A percentile compares a stretch with the other conserved stretches of the same genome.
These are phyloP conservation scores for Siderastrea radians DNA, from an alignment of 92 coral and sea anemone species.

Conservation along the genomic window DNA sequence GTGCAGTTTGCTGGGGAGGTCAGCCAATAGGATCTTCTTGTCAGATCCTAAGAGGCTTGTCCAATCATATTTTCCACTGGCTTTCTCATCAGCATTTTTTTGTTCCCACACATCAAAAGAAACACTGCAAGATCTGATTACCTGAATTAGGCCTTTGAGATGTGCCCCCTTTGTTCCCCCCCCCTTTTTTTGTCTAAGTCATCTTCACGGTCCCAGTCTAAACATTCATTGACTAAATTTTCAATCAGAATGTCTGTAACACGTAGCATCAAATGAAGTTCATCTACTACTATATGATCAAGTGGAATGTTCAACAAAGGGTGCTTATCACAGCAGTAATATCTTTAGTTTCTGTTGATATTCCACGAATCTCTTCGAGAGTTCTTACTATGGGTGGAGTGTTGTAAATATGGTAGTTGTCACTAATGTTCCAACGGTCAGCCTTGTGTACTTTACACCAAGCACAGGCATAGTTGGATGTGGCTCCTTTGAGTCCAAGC, in stretches of 20 bases:
- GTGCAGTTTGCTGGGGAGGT: not conserved
- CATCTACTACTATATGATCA: constrained; percentile 40
- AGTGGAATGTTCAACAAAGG: constrained; percentile 38
- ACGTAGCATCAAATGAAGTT: not conserved
- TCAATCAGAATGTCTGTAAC: no score
- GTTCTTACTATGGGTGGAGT: not conserved
- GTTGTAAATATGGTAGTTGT: not conserved
- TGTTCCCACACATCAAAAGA: no score
- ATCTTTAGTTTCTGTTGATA: constrained; percentile 34
- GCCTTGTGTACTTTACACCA: constrained; percentile 63
- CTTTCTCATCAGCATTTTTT: constrained; percentile 43
- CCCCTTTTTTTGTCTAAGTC: constrained; percentile 28
- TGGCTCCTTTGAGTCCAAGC: constrained; percentile 53
- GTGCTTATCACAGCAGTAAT: constrained; percentile 9
- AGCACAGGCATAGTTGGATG: constrained; percentile 68
- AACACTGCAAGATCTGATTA: no score
- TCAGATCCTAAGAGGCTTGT: no score
- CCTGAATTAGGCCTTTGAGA: not conserved
- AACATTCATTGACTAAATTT: no score
- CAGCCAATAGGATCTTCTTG: no score
- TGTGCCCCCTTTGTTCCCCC: not conserved
- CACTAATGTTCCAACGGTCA: constrained; percentile 4
- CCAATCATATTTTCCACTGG: constrained; percentile 62
- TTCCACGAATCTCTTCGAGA: constrained; percentile 11
- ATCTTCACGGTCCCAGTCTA: not conserved